Conservation (phyloP, 2,888 invertebrate species). For the Druceiella hillmani region DNA sequence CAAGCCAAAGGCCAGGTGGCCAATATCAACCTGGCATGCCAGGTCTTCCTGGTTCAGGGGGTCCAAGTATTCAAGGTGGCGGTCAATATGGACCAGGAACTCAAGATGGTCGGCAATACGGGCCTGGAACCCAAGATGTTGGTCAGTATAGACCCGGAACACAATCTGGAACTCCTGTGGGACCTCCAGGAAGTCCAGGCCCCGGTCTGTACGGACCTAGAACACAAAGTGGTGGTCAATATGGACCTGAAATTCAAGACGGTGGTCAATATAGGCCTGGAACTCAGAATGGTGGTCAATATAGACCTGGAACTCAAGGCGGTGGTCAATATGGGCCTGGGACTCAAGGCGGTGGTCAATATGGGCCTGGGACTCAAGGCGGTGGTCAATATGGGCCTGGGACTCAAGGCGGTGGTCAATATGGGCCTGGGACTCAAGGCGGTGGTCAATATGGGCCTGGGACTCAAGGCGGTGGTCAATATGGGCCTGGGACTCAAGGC, state of each 20-base stretch:
- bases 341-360: constrained; percentile 2
- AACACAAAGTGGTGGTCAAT: constrained; percentile 3
- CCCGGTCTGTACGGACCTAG: constrained; percentile 7
- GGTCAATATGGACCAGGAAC: too few species aligned
- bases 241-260: constrained; percentile 2
- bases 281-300: constrained; percentile 12
- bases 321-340: constrained; percentile 6
- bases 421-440: constrained; percentile 11
- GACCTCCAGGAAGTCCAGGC: too few species aligned
- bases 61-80: too few species aligned
- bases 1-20: too few species aligned
- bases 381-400: constrained; percentile 11
- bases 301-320: constrained; percentile 7
- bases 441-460: too few species aligned
- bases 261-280: constrained; percentile 16
- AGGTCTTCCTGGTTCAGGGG: too few species aligned
- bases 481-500: constrained; percentile 4
- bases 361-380: constrained; percentile 4
- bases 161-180: not conserved
- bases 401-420: constrained; percentile 8
- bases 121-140: too few species aligned
- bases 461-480: constrained; percentile 3
- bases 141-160: not conserved
- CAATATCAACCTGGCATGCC: too few species aligned
- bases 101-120: too few species aligned